Evolutionary conservation across 2,797 vertebrate genomes (phyloP), one percentile per base, ranked within the genome.

Genomic region (Darevskia nairensis): DNA sequence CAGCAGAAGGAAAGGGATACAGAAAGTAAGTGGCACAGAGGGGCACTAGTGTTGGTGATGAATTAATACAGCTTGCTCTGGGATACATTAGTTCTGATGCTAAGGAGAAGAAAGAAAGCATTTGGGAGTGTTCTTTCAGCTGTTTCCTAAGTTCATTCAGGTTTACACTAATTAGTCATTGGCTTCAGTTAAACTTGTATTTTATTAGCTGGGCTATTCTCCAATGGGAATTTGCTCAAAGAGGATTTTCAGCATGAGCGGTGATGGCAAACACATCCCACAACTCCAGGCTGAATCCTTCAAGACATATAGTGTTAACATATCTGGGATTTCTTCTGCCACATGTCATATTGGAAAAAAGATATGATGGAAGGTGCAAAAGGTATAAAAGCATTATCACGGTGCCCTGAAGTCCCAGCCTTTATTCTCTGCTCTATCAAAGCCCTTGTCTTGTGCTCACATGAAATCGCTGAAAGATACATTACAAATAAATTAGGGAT

Each of bases 121-220:
- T 74, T 88, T 80, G 32, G 10, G 46, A 35, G 1, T 3, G 39
- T 11, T 83, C 87, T 89, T 90, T 83, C 59, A 84, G 46, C 29
- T 85, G 21, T 35, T 86, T 84, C n/a, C 61, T 89, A 41, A 87
- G 69, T 84, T 86, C 41, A 91, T 59, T 23, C 86, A 89, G 72
- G n/a, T 81, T 69, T 68, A 50, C n/a, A 13, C 8, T 93, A 93
- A 95, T 95, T 92, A 93, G 64, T 84, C 74, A 75, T 35, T 72
- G 88, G 9, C 4, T 87, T 80, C 87, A 46, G 61, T 83, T 72
- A 61, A 89, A 81, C 41, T 85, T 89, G 74, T 11, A 80, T 87
- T 89, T 89, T 76, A 71, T 83, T 81, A 89, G 64, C 39, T 88
- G 50, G 91, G 74, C 83, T 88, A 2, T 0, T 80, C 15, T 90